Conservation (phyloP, 2,888 invertebrate genomes). For the Norana najaformis region DNA sequence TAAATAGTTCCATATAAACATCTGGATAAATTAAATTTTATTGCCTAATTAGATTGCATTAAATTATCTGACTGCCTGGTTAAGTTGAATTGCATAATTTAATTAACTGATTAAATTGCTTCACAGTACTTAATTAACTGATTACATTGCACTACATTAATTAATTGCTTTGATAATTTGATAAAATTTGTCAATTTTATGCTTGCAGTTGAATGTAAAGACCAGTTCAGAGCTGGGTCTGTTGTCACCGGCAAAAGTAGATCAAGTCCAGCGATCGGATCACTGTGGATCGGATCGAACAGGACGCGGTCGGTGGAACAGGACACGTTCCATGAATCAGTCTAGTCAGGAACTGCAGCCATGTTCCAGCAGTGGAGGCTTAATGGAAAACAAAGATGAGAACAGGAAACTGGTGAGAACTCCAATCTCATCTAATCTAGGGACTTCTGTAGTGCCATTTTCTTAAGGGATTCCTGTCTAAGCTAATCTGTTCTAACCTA, state of each 20-base stretch:
- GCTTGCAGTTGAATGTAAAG: not conserved
- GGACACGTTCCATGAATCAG: conserved; percentile 1
- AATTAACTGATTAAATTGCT: too few relatives aligned
- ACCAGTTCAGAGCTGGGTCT: not conserved
- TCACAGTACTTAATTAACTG: too few relatives aligned
- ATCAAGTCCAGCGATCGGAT: not conserved
- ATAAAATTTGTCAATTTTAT: not conserved
- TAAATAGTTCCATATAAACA: too few relatives aligned
- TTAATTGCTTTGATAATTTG: not conserved
- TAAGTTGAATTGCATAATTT: too few relatives aligned
- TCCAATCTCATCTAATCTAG: not conserved
- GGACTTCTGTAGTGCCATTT: too few relatives aligned
- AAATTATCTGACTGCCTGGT: too few relatives aligned
- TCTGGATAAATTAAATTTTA: too few relatives aligned
- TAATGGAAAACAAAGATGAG: not conserved
- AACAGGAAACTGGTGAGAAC: not conserved
- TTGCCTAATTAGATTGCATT: too few relatives aligned
- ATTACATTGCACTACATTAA: too few relatives aligned
- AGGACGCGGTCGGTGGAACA: conserved; percentile 6
- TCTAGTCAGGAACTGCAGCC: not conserved
- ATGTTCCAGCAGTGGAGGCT: not conserved
- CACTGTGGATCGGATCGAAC: not conserved
- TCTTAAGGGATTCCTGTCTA: not conserved
- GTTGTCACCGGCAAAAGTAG: not conserved
- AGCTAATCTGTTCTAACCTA: too few relatives aligned